Evolutionary conservation across 2,113 vertebrate genomes (phyloP), one percentile per base, ranked within the genome.

Genomic region (Mugil cephalus): DNA sequence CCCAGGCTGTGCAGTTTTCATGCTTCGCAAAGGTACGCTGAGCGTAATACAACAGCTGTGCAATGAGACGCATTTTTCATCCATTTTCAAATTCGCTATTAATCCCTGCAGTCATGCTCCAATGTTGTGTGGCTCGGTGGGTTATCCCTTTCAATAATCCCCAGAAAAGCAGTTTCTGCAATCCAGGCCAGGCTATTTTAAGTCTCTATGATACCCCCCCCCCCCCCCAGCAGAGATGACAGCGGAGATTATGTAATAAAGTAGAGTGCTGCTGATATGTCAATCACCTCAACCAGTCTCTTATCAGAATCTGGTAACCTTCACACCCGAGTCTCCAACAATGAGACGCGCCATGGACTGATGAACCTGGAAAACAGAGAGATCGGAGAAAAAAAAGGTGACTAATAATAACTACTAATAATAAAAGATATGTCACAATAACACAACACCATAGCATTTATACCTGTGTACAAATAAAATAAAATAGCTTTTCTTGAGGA

Each of bases 221-320:
- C 8, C 40, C 69, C 48, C 76, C 21, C 60, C 48, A 77, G 64
- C 62, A 75, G 42, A 62, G 79, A 81, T 66, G 56, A 66, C 68
- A 74, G 79, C 68, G 87, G 69, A 80, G 79, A 85, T 82, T 74
- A 90, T 62, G 51, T 86, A 76, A 84, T 88, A 83, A 78, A 88
- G 71, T 70, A 86, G 82, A 84, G 74, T 71, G 71, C 39, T 80
- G 69, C 39, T 80, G 69, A 68, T 84, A 63, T 54, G 66, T 82
- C 67, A 51, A 74, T 74, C 66, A 53, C 46, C 21, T 80, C 46
- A 63, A 77, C 65, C 68, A 77, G 78, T 88, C 82, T 74, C 79
- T 79, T 84, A 86, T 94, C 90, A 95, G 88, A 94, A 93, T 87
- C 89, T 87, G 67, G 93, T 94, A 73, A 93, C 91, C 82, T 82